Evolutionary conservation across 2,888 invertebrate species (phyloP).

Genomic region (Vandiemenella viatica): DNA sequence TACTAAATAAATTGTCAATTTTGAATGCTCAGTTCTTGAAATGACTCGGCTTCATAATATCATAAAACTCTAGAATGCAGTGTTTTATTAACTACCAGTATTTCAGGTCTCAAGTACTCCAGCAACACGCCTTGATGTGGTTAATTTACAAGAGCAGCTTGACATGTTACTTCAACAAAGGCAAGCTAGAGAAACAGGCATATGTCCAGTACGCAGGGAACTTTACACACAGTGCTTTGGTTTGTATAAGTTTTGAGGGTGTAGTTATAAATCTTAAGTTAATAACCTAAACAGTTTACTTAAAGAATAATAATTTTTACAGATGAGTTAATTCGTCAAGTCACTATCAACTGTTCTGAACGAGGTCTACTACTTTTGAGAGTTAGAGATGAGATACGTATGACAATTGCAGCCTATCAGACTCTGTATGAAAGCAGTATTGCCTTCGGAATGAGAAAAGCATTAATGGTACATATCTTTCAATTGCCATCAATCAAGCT

Average conservation of each 20-base stretch:
- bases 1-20: too few species aligned
- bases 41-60: too few species aligned
- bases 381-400: conserved; percentile 87
- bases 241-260: conserved; percentile 26
- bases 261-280: too few species aligned
- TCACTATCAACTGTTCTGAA: conserved; percentile 94
- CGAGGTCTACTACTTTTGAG: conserved; percentile 81
- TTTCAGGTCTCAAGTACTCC: conserved; percentile 82
- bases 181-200: conserved; percentile 92
- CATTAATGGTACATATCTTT: conserved; percentile 53
- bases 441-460: conserved; percentile 95
- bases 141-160: conserved; percentile 89
- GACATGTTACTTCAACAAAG: conserved; percentile 78
- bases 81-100: too few species aligned
- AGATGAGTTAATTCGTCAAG: conserved; percentile 83
- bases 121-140: conserved; percentile 87
- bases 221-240: conserved; percentile 93
- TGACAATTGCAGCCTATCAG: conserved; percentile 94
- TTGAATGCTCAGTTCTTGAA: too few species aligned
- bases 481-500: background rate
- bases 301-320: background rate
- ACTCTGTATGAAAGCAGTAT: conserved; percentile 94
- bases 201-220: conserved; percentile 85
- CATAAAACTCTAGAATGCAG: too few species aligned
- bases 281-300: background rate